phyloP scores from a whole-genome alignment of 2,888 invertebrate species.

The Eupithecia insigniata region DNA sequence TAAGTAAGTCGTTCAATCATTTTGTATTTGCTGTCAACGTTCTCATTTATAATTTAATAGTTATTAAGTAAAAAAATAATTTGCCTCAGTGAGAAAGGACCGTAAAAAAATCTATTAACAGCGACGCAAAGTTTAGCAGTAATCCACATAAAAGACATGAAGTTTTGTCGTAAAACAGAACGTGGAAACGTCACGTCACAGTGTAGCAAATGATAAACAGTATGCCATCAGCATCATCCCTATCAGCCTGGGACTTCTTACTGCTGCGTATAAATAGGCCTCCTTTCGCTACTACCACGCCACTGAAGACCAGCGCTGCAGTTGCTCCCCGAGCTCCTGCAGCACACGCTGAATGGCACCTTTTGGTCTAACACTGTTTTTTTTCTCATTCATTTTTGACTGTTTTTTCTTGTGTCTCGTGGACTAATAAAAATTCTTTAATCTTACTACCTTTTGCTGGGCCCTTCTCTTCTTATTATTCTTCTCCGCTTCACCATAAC shows the following conservation, averaged over 20 bases:
- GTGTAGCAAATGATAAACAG: slow-evolving; percentile 19
- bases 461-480: too few species aligned
- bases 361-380: too few species aligned
- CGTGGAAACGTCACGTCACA: slow-evolving; percentile 21
- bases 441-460: too few species aligned
- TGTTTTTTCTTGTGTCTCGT: too few species aligned
- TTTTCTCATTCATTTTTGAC: too few species aligned
- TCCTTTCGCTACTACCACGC: too few species aligned
- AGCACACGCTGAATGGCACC: too few species aligned
- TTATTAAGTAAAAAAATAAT: neutral
- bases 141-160: slow-evolving; percentile 10
- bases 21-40: neutral
- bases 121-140: slow-evolving; percentile 3
- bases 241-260: neutral
- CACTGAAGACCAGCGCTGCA: too few species aligned
- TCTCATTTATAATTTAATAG: neutral
- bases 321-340: too few species aligned
- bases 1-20: neutral
- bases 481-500: too few species aligned
- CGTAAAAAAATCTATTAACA: slow-evolving; percentile 11
- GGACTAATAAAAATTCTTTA: too few species aligned
- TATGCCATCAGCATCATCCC: neutral
- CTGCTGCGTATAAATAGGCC: too few species aligned
- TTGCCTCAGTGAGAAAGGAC: neutral
- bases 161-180: slow-evolving; percentile 34